Conservation (phyloP, 2,797 vertebrate genomes). For the Esox masquinongy region DNA sequence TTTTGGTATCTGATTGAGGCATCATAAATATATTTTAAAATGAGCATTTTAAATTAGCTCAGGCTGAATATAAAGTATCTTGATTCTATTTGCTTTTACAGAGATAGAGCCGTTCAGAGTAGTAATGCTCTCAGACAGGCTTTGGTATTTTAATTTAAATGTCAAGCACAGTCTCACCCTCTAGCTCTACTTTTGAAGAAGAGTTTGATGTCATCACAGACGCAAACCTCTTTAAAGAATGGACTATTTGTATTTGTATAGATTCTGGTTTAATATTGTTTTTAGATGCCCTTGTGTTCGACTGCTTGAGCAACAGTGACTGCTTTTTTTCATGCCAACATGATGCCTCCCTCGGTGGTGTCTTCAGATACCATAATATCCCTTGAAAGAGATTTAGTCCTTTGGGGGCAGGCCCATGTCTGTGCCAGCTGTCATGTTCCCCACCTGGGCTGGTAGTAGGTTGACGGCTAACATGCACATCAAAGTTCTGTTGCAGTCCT, state of each 20-base stretch:
- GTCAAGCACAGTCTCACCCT: slow-evolving; percentile 49
- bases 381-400: slow-evolving; percentile 1
- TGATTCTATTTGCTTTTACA: background rate
- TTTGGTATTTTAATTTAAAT: slow-evolving; percentile 49
- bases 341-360: background rate
- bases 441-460: background rate
- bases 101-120: background rate
- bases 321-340: background rate
- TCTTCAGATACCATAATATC: background rate
- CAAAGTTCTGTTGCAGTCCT: background rate
- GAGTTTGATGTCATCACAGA: slow-evolving; percentile 61
- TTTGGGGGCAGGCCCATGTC: background rate
- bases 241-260: slow-evolving; percentile 45
- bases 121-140: slow-evolving; percentile 8
- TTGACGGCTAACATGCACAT: background rate
- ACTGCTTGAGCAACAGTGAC: background rate
- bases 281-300: background rate
- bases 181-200: slow-evolving; percentile 36
- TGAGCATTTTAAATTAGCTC: background rate
- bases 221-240: slow-evolving; percentile 33
- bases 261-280: background rate
- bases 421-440: background rate
- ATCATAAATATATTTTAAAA: background rate
- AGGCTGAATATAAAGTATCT: background rate
- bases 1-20: background rate